Percentiles rank a stretch among this genome's conserved stretches.
Conservation (phyloP, 2,888 invertebrate species). For the Dasysyrphus tricinctus region DNA sequence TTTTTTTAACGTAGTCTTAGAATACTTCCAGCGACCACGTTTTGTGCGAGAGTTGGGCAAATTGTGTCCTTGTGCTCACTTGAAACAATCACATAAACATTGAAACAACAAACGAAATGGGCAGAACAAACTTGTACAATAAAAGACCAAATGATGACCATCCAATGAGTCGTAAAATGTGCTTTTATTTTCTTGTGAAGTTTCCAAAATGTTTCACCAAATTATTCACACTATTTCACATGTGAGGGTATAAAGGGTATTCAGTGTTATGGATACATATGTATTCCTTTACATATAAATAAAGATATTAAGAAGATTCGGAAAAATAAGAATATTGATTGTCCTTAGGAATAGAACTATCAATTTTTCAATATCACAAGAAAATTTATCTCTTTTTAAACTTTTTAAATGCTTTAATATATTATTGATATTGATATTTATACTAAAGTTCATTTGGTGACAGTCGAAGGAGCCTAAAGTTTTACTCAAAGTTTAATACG, state of each 20-base stretch:
- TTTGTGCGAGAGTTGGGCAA: not conserved
- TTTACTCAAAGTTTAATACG: too few relatives aligned
- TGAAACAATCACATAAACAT: constrained; percentile 65
- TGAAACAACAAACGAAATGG: constrained; percentile 33
- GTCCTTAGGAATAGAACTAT: too few relatives aligned
- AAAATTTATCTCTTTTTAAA: too few relatives aligned
- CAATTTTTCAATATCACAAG: too few relatives aligned
- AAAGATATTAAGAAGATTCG: not conserved
- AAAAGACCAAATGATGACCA: constrained; percentile 72
- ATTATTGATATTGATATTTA: too few relatives aligned
- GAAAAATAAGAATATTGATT: not conserved
- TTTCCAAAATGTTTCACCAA: constrained; percentile 60
- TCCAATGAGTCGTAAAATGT: constrained; percentile 74
- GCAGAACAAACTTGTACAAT: constrained; percentile 58
- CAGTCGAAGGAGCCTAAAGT: too few relatives aligned
- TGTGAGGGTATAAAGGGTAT: constrained; percentile 1
- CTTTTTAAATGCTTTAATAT: too few relatives aligned
- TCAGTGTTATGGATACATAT: not conserved
- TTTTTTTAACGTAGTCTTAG: constrained; percentile 18
- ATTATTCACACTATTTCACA: constrained; percentile 59
- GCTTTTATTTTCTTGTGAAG: constrained; percentile 61
- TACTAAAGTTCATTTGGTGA: too few relatives aligned
- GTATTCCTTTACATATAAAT: too few relatives aligned
- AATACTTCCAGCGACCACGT: constrained; percentile 42
- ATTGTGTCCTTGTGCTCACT: constrained; percentile 56